phyloP scores from a whole-genome alignment of 2,113 vertebrate species.

The Neolamprologus devosi region DNA sequence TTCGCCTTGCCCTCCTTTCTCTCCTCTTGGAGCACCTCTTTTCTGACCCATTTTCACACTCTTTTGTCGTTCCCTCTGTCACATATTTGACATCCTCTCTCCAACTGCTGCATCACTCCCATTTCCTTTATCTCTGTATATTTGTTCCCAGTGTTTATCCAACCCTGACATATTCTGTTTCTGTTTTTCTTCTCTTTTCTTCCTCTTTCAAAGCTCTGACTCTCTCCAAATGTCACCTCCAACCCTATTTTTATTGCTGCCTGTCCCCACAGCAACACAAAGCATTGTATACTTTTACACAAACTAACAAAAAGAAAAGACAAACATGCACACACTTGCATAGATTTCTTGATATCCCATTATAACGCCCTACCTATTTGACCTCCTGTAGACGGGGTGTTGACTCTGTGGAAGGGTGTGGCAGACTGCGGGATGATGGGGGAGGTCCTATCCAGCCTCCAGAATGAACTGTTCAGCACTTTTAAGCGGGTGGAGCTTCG shows the following conservation, averaged over 20 bases:
- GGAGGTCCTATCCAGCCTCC: conserved; percentile 86
- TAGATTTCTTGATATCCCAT: neutral
- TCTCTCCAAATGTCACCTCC: neutral
- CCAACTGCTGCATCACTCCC: neutral
- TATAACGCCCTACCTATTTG: neutral
- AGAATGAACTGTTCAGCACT: conserved; percentile 83
- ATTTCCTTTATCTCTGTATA: neutral
- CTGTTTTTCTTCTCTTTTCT: neutral
- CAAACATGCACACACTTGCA: neutral
- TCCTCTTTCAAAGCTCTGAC: neutral
- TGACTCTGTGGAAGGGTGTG: conserved; percentile 89
- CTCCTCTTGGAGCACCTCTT: neutral
- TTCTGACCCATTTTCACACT: conserved; percentile 16
- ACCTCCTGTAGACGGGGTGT: conserved; percentile 73
- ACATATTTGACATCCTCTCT: conserved; percentile 24
- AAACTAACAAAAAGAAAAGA: neutral
- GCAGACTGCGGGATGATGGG: conserved; percentile 88
- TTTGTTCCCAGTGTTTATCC: conserved; percentile 1
- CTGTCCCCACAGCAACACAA: neutral
- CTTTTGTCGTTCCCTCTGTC: neutral
- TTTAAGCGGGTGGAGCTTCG: conserved; percentile 81
- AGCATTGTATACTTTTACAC: neutral
- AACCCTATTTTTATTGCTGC: neutral
- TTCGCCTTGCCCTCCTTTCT: conserved; percentile 3
- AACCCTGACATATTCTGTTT: neutral